Percentiles rank a stretch among this genome's conserved stretches.
These are phyloP conservation scores for Glaucopsyche alexis DNA, from an alignment of 2,888 invertebrate species.

Conservation along the genomic window DNA sequence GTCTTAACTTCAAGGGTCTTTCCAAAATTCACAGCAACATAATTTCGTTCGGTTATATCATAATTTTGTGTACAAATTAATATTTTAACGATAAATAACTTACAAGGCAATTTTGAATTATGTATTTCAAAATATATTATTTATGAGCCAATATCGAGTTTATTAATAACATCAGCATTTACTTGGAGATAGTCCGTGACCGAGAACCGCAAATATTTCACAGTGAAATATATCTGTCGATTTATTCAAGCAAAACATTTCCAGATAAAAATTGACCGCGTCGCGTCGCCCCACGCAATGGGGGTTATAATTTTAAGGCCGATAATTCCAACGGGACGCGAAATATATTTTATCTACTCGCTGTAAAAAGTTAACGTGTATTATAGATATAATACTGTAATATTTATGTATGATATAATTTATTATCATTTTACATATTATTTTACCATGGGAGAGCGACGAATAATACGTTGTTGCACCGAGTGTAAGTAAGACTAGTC, in stretches of 20 bases:
- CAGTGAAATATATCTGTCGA: conserved; percentile 58
- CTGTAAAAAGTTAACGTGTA: background rate
- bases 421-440: no score
- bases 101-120: background rate
- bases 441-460: no score
- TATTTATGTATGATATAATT: background rate
- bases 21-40: background rate
- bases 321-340: conserved; percentile 10
- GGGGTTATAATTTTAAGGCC: conserved; percentile 46
- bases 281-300: conserved; percentile 38
- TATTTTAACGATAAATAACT: background rate
- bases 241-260: conserved; percentile 60
- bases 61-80: background rate
- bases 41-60: background rate
- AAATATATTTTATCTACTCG: background rate
- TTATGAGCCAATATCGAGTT: conserved; percentile 53
- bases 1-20: background rate
- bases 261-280: conserved; percentile 66
- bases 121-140: conserved; percentile 37
- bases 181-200: conserved; percentile 54
- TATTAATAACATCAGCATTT: conserved; percentile 54
- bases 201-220: conserved; percentile 65
- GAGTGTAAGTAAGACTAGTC: no score
- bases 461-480: no score
- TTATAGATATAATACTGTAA: background rate